A percentile compares a stretch with the other conserved stretches of the same genome.
phyloP scores from a whole-genome alignment of 2,797 vertebrate species.

The Thamnophis elegans region DNA sequence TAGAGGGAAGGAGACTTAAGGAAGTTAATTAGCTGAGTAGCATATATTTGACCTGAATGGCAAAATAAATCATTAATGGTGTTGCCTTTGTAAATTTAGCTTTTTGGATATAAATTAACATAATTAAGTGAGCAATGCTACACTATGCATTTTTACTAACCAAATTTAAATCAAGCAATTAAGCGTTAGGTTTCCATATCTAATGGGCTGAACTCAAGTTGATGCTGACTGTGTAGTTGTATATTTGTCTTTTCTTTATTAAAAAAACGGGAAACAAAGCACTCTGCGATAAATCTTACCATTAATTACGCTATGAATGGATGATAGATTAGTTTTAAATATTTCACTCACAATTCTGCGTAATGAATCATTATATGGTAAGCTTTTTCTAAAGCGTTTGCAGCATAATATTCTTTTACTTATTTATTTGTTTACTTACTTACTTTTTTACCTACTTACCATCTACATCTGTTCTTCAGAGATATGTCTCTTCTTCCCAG shows the following conservation, averaged over 20 bases:
- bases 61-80: conserved; percentile 81
- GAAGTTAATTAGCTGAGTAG: conserved; percentile 73
- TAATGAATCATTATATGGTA: background rate
- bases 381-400: background rate
- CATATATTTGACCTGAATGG: conserved; percentile 76
- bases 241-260: conserved; percentile 70
- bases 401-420: background rate
- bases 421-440: background rate
- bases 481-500: background rate
- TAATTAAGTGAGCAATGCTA: conserved; percentile 79
- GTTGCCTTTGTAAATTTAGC: conserved; percentile 79
- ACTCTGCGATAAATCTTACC: conserved; percentile 60
- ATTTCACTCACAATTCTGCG: conserved; percentile 16
- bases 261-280: conserved; percentile 65
- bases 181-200: conserved; percentile 72
- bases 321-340: conserved; percentile 47
- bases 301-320: conserved; percentile 61
- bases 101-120: conserved; percentile 78
- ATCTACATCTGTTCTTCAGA: background rate
- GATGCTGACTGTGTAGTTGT: conserved; percentile 59
- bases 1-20: conserved; percentile 67
- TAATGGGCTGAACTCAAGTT: conserved; percentile 67
- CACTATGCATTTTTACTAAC: conserved; percentile 69
- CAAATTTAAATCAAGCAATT: conserved; percentile 79
- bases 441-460: background rate